A percentile compares a stretch with the other conserved stretches of the same genome.
Conservation (phyloP, 2,113 vertebrate genomes). For the Ailurus styani region DNA sequence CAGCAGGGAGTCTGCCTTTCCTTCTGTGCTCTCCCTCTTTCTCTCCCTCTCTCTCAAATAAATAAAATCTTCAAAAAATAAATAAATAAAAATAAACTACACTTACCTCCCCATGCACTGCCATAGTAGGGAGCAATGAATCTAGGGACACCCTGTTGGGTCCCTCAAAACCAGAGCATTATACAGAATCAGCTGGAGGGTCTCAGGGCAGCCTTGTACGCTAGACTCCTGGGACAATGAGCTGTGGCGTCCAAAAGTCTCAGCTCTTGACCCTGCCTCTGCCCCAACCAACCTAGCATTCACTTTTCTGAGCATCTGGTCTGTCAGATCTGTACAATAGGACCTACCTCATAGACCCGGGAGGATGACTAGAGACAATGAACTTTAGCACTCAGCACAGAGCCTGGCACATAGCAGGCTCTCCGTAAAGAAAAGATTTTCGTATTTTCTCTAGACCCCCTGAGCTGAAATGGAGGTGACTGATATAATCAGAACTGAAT, state of each 20-base stretch:
- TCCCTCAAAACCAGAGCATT: neutral
- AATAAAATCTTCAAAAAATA: neutral
- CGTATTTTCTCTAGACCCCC: neutral
- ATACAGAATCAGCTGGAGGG: accelerated
- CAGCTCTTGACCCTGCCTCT: neutral
- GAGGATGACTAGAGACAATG: neutral
- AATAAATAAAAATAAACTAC: neutral
- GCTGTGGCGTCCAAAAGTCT: accelerated
- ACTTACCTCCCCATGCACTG: neutral
- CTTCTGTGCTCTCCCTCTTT: neutral
- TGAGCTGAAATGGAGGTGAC: neutral
- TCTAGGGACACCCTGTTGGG: neutral
- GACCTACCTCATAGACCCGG: neutral
- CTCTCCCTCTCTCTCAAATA: neutral
- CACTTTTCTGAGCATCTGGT: neutral
- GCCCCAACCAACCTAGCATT: accelerated
- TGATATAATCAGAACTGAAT: neutral
- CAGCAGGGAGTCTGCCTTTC: neutral
- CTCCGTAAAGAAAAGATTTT: neutral
- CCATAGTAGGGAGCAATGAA: neutral
- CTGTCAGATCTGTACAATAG: neutral
- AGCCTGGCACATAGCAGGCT: neutral
- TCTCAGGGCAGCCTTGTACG: accelerated
- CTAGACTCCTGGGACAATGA: neutral
- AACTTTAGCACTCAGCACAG: accelerated